These are phyloP conservation scores for Cinara cedri DNA, from an alignment of 2,888 invertebrate species.

Conservation along the genomic window DNA sequence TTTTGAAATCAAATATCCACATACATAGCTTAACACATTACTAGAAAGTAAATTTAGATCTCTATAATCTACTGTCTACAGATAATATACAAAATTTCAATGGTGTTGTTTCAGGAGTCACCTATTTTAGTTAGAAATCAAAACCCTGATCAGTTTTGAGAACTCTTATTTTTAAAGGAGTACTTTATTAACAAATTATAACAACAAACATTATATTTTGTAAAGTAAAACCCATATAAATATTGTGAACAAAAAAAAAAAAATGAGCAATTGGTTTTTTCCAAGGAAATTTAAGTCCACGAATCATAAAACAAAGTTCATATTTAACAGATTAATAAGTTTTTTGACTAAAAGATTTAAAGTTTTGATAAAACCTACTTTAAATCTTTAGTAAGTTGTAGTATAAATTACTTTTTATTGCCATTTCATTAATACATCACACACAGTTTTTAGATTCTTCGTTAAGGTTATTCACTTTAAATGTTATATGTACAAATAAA, in stretches of 20 bases:
- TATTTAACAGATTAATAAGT: constrained; percentile 21
- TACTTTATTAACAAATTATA: neutral
- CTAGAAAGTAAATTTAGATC: constrained; percentile 17
- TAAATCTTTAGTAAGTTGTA: constrained; percentile 20
- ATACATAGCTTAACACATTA: constrained; percentile 36
- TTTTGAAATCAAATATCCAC: constrained; percentile 24
- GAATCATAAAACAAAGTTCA: constrained; percentile 28
- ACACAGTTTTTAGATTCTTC: constrained; percentile 9
- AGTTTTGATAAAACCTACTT: constrained; percentile 15
- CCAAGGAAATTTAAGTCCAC: constrained; percentile 1
- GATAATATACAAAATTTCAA: constrained; percentile 11
- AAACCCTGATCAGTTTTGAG: constrained; percentile 1
- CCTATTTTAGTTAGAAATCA: constrained; percentile 23
- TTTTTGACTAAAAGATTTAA: constrained; percentile 7
- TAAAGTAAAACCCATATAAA: neutral
- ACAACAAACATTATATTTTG: constrained; percentile 28
- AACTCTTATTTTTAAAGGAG: neutral
- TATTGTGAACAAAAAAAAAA: constrained; percentile 21
- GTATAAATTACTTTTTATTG: constrained; percentile 9
- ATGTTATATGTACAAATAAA: neutral
- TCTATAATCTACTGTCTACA: constrained; percentile 25
- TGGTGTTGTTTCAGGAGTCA: constrained; percentile 9
- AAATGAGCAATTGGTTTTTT: constrained; percentile 18
- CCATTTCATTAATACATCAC: constrained; percentile 22
- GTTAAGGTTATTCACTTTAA: neutral